Evolutionary conservation across 1,140 invertebrate species (phyloP).

Genomic region (Cryptotermes secundus): DNA sequence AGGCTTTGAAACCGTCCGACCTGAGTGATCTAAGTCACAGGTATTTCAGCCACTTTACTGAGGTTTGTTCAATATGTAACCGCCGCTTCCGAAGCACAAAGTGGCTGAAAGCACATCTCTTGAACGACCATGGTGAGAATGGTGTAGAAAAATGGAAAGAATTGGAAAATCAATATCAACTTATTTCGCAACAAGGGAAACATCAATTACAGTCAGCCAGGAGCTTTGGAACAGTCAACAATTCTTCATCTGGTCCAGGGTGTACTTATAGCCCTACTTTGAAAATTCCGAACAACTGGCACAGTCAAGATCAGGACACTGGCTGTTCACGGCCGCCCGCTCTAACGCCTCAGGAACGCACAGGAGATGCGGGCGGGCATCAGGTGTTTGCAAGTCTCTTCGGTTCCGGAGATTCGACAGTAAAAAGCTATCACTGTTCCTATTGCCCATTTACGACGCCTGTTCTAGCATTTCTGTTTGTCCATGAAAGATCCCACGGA

Average conservation of each 20-base stretch:
- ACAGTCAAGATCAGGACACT: constrained; percentile 23
- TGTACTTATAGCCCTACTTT: constrained; percentile 51
- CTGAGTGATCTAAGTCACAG: constrained; percentile 58
- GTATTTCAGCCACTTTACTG: constrained; percentile 70
- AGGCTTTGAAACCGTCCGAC: constrained; percentile 53
- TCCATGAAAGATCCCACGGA: constrained; percentile 83
- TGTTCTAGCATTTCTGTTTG: constrained; percentile 83
- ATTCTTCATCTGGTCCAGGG: not conserved
- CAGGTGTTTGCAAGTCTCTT: constrained; percentile 50
- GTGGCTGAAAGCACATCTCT: constrained; percentile 84
- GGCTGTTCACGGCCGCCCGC: not conserved
- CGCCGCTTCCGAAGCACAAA: constrained; percentile 86
- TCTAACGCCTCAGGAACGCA: not conserved
- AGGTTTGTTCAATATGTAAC: constrained; percentile 83
- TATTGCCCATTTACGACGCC: constrained; percentile 87
- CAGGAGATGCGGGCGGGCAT: not conserved
- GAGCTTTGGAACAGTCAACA: not conserved
- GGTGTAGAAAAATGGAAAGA: constrained; percentile 72
- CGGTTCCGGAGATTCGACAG: constrained; percentile 31
- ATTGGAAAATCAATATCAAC: constrained; percentile 44
- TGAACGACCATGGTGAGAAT: constrained; percentile 79
- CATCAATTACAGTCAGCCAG: constrained; percentile 2
- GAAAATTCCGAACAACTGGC: constrained; percentile 59
- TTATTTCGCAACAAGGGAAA: constrained; percentile 33
- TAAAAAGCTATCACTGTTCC: constrained; percentile 82